Evolutionary conservation across 2,113 vertebrate species (phyloP), one percentile per base, ranked within the genome.

Genomic region (Neodontobutis hainanensis): DNA sequence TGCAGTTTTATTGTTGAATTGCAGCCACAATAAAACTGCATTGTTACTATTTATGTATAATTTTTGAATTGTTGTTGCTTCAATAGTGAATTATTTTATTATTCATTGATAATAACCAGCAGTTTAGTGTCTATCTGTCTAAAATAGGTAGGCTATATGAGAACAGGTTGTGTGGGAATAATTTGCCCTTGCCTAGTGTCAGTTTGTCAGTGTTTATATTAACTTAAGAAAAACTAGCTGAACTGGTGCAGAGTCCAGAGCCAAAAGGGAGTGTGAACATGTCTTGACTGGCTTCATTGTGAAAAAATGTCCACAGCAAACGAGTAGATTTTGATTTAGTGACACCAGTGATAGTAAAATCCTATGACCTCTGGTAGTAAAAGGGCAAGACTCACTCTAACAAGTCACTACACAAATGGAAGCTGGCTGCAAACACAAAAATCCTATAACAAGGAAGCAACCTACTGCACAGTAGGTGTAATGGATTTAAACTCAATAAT

Each of bases 171-270:
- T 65, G 79, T 77, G 55, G 61, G 65, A 77, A 82, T 68, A 64
- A 55, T 49, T 46, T n/a, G 59, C 34, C 10, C 49, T 8, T 50
- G 66, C 56, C n/a, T 38, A 57, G 32, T 61, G 56, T 50, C 53
- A 53, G 64, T 81, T 85, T 82, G 82, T 83, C 83, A 69, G 58
- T 81, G 73, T 85, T 86, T 83, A 81, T 84, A 88, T 73, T 67
- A 74, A 73, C 73, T 64, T 55, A 76, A 82, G 73, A 70, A 76
- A 84, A 90, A 88, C 80, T 57, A 82, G 83, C 78, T 74, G 66
- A 75, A 91, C 78, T 53, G 85, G 87, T 88, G 87, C 83, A 89
- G 82, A 91, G 87, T 93, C 84, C 84, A 85, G 77, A 77, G 66
- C 48, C 80, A 44, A 34, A 4, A 66, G 77, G 61, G 58, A 73